Percentiles rank a stretch among this genome's conserved stretches.
These are phyloP conservation scores for Minunthozetes semirufus DNA, from an alignment of 2,888 invertebrate genomes.

Conservation along the genomic window DNA sequence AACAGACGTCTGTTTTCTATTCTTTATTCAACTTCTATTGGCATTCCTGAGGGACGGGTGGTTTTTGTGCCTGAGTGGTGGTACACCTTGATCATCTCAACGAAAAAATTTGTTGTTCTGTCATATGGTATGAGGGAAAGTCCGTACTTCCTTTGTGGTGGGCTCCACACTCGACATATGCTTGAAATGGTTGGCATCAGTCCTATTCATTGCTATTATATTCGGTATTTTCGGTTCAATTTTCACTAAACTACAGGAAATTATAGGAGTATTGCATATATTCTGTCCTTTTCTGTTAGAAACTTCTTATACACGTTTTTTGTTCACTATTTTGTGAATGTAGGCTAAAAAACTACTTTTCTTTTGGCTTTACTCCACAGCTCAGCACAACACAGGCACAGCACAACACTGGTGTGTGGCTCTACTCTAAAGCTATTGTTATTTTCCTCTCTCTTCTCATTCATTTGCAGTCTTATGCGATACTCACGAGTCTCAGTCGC, in stretches of 20 bases:
- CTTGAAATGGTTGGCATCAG: neutral
- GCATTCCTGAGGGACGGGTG: no score
- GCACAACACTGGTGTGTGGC: no score
- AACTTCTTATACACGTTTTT: neutral
- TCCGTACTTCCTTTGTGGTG: no score
- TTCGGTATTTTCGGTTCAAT: neutral
- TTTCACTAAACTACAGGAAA: constrained; percentile 26
- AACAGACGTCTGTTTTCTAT: no score
- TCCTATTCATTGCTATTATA: neutral
- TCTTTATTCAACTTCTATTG: no score
- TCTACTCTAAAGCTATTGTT: constrained; percentile 2
- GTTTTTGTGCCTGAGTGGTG: no score
- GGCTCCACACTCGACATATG: neutral
- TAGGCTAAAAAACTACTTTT: constrained; percentile 20
- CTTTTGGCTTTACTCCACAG: neutral
- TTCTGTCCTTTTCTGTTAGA: neutral
- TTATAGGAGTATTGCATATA: constrained; percentile 9
- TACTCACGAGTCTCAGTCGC: constrained; percentile 19
- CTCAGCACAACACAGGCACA: no score
- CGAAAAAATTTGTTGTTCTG: no score
- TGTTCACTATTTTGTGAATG: constrained; percentile 15
- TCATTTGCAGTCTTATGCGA: neutral
- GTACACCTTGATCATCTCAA: no score
- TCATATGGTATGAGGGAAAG: no score
- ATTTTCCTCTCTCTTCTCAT: neutral